phyloP scores from a whole-genome alignment of 2,797 vertebrate genomes.

The Apodemus agrarius region DNA sequence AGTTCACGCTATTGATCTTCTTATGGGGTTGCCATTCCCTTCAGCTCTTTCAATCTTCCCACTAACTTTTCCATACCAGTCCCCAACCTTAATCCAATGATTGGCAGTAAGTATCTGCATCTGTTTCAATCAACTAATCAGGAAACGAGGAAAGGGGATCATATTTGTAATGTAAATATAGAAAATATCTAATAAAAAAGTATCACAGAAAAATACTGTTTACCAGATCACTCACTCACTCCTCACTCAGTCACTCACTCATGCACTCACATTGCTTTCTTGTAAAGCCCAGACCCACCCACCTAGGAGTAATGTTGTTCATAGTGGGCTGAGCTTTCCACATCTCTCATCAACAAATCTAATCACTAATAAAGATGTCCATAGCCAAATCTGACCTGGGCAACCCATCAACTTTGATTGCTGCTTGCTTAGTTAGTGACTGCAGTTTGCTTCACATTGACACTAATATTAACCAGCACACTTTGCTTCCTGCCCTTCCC shows the following conservation, averaged over 20 bases:
- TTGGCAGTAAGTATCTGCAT: no score
- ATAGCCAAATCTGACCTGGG: neutral
- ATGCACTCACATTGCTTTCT: no score
- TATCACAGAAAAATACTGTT: no score
- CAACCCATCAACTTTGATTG: neutral
- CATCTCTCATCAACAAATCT: neutral
- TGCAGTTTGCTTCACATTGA: neutral
- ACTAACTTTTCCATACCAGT: no score
- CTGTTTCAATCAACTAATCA: no score
- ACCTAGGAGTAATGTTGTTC: neutral
- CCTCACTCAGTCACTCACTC: no score
- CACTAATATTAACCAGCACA: neutral
- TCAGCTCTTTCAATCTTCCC: no score
- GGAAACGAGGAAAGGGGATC: no score
- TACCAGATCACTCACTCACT: neutral
- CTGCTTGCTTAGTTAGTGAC: neutral
- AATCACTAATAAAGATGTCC: neutral
- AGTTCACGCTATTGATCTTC: neutral
- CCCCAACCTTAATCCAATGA: no score
- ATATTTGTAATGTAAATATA: no score
- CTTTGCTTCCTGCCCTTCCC: neutral
- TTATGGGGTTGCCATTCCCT: no score
- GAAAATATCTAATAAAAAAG: no score
- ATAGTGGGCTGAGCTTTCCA: neutral
- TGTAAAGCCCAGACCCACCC: neutral